phyloP scores from a whole-genome alignment of 1,140 invertebrate species.

The Trichogramma pretiosum region DNA sequence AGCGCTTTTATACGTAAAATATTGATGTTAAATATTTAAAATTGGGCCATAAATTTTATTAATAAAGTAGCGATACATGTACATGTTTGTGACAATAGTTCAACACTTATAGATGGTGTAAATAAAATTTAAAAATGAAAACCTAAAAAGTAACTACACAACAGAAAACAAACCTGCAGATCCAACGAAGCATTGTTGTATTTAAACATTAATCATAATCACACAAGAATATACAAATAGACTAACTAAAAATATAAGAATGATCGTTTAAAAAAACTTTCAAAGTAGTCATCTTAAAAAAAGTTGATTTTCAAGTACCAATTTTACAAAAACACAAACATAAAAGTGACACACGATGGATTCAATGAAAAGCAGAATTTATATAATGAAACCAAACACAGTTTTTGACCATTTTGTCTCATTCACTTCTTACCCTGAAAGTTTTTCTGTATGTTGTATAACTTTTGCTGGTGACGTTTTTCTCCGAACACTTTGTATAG shows the following conservation, averaged over 20 bases:
- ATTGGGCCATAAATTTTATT: too few relatives aligned
- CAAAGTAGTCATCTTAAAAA: background rate
- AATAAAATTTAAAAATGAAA: too few relatives aligned
- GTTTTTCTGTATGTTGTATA: conserved; percentile 36
- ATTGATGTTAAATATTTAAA: too few relatives aligned
- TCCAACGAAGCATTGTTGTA: too few relatives aligned
- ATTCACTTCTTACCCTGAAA: conserved; percentile 36
- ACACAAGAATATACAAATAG: background rate
- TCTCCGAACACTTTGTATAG: conserved; percentile 55
- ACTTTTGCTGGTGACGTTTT: conserved; percentile 60
- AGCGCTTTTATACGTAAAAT: too few relatives aligned
- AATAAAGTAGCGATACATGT: too few relatives aligned
- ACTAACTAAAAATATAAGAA: background rate
- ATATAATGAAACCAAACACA: conserved; percentile 8
- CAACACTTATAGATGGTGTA: too few relatives aligned
- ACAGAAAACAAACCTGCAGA: too few relatives aligned
- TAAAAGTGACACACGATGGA: too few relatives aligned
- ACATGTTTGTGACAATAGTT: too few relatives aligned
- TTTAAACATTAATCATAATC: too few relatives aligned
- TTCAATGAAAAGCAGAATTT: conserved; percentile 13
- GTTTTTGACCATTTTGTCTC: conserved; percentile 10
- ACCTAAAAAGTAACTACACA: too few relatives aligned
- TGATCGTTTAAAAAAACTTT: background rate
- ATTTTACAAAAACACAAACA: conserved; percentile 11
- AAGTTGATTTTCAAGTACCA: background rate